phyloP scores from a whole-genome alignment of 2,888 invertebrate genomes.

The Lithophane socia region DNA sequence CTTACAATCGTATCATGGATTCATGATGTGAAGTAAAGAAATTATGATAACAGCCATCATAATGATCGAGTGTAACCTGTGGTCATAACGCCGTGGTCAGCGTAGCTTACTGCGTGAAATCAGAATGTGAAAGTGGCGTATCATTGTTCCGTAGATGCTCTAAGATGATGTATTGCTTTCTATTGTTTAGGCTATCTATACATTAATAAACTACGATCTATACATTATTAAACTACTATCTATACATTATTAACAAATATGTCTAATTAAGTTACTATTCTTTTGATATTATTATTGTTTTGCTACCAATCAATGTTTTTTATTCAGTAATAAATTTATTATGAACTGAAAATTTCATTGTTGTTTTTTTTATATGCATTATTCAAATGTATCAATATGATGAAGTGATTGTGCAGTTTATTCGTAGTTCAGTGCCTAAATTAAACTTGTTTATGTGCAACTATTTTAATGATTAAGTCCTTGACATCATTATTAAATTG shows the following conservation, averaged over 20 bases:
- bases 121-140: constrained; percentile 62
- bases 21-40: constrained; percentile 10
- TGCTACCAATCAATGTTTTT: background rate
- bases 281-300: background rate
- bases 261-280: constrained; percentile 5
- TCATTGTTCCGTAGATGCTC: constrained; percentile 45
- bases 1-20: background rate
- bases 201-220: constrained; percentile 3
- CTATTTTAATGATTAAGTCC: constrained; percentile 28
- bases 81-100: constrained; percentile 47
- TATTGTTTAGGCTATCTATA: constrained; percentile 33
- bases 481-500: constrained; percentile 41
- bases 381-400: background rate
- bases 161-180: constrained; percentile 52
- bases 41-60: constrained; percentile 25
- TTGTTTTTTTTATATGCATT: background rate
- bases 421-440: background rate
- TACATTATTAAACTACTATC: background rate
- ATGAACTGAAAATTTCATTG: background rate
- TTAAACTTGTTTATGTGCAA: constrained; percentile 11
- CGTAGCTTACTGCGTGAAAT: constrained; percentile 50
- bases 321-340: background rate
- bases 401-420: background rate
- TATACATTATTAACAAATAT: background rate
- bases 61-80: constrained; percentile 42